phyloP scores from a whole-genome alignment of 2,888 invertebrate genomes.

The Chymomyza procnemis region DNA sequence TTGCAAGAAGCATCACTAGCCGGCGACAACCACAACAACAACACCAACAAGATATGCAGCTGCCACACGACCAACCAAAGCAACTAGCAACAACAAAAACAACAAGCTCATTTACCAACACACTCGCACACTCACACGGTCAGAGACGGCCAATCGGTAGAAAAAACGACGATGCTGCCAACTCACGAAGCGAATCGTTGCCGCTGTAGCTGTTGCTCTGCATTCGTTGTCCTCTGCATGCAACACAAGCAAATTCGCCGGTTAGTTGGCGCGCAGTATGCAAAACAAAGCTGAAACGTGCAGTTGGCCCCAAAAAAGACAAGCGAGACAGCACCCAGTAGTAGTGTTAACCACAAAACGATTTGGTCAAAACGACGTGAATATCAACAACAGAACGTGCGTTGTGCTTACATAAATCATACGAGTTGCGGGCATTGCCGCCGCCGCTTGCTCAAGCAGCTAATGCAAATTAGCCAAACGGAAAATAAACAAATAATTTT shows the following conservation, averaged over 20 bases:
- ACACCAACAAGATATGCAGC: not conserved
- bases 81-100: conserved; percentile 14
- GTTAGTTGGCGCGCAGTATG: conserved; percentile 69
- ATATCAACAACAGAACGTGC: conserved; percentile 24
- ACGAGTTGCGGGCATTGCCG: not conserved
- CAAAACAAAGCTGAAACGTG: conserved; percentile 75
- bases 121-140: conserved; percentile 30
- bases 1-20: conserved; percentile 15
- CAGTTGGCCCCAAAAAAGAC: conserved; percentile 46
- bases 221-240: conserved; percentile 52
- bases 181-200: conserved; percentile 15
- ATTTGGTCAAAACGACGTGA: conserved; percentile 1
- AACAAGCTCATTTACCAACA: conserved; percentile 10
- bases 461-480: conserved; percentile 60
- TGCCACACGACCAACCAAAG: conserved; percentile 10
- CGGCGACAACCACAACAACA: conserved; percentile 13
- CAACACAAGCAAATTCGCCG: conserved; percentile 63
- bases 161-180: conserved; percentile 38
- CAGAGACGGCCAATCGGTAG: conserved; percentile 53
- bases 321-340: not conserved
- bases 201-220: conserved; percentile 27
- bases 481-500: conserved; percentile 65
- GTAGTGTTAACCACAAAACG: not conserved
- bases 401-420: conserved; percentile 19
- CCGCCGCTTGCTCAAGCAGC: conserved; percentile 10